These are phyloP conservation scores for Tachycineta bicolor DNA, from an alignment of 2,113 vertebrate genomes.

Conservation along the genomic window DNA sequence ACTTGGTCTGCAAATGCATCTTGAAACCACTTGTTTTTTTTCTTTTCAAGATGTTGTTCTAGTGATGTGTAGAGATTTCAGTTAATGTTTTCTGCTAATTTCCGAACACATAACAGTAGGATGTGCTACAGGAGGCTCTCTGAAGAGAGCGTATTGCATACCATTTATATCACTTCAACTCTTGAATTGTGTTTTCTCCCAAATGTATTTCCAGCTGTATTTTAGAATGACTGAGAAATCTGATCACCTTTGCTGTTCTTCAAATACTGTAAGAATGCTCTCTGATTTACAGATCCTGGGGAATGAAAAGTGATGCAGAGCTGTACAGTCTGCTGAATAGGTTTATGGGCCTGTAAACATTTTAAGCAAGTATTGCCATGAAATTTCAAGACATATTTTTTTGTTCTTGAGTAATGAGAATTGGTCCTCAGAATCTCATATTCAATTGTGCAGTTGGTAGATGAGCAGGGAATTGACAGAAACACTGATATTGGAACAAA, in stretches of 20 bases:
- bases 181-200: neutral
- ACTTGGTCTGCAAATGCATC: neutral
- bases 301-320: neutral
- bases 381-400: neutral
- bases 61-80: neutral
- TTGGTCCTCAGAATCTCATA: neutral
- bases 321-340: neutral
- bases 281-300: neutral
- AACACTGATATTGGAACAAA: neutral
- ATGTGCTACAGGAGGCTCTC: neutral
- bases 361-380: neutral
- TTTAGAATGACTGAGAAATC: neutral
- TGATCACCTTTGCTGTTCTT: neutral
- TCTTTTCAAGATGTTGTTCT: neutral
- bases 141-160: neutral
- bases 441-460: neutral
- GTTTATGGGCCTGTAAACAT: neutral
- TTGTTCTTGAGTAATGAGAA: neutral
- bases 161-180: neutral
- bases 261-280: neutral
- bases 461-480: neutral
- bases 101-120: neutral
- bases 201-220: neutral
- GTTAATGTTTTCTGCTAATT: neutral
- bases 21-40: neutral